Percentiles rank a stretch among this genome's conserved stretches.
Evolutionary conservation across 2,888 invertebrate species (phyloP).

Genomic region (Epinotia brunnichana): DNA sequence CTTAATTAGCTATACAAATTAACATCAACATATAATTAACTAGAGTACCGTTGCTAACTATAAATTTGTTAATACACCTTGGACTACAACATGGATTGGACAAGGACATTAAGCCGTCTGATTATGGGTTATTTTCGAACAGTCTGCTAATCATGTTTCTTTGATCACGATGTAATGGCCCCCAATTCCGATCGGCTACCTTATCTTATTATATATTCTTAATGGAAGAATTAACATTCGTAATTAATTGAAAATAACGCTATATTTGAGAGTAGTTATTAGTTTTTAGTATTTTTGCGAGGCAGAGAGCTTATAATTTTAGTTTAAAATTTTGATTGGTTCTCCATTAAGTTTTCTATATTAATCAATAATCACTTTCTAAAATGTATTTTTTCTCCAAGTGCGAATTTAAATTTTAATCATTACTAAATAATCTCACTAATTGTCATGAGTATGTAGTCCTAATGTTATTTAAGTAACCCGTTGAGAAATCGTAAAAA

Average conservation of each 20-base stretch:
- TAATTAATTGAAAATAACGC: constrained; percentile 16
- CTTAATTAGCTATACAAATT: constrained; percentile 37
- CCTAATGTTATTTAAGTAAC: no score
- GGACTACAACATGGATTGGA: neutral
- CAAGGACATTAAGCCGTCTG: neutral
- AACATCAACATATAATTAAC: constrained; percentile 37
- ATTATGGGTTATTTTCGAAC: constrained; percentile 7
- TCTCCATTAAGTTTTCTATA: no score
- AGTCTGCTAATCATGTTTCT: neutral
- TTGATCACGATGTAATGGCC: constrained; percentile 5
- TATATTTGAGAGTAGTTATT: constrained; percentile 4
- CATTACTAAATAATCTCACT: neutral
- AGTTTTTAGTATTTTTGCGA: constrained; percentile 5
- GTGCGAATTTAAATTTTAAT: no score
- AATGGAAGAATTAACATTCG: constrained; percentile 27
- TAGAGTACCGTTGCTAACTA: constrained; percentile 30
- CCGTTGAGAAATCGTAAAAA: no score
- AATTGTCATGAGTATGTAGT: neutral
- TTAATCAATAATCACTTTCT: no score
- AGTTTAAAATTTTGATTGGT: neutral
- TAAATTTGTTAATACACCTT: constrained; percentile 32
- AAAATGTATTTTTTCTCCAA: neutral
- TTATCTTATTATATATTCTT: constrained; percentile 34
- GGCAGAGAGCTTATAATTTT: neutral
- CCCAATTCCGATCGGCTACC: constrained; percentile 26